Base-by-base conservation (phyloP, 2,888 invertebrate genomes). In the Ferrisia virgata region DNA sequence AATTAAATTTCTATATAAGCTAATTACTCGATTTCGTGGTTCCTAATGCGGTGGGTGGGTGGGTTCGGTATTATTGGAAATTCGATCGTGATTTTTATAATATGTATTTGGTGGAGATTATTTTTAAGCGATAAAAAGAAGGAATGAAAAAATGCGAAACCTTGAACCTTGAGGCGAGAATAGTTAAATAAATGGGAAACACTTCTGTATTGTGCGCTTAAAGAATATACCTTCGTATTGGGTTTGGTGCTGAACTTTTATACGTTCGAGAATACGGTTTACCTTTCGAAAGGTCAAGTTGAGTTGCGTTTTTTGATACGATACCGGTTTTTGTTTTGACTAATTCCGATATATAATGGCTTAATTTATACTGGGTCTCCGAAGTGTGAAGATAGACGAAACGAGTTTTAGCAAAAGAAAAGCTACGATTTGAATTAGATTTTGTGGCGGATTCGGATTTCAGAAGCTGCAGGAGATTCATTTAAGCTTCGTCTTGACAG, bases 1-100 rank as follows among this genome's bases (percentile, higher is more conserved):
- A 64, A 64, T 64, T 64, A 64, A 64, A 28, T 64, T 28, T 64
- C 58, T 64, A n/a, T n/a, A n/a, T n/a, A 47, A 64, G 58, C 58
- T 64, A 64, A 64, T 47, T 64, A 64, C 28, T 64, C 25, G 58
- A 64, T 64, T 64, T 64, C 58, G 58, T 64, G 58, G 58, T 64
- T 28, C 28, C 28, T 64, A 64, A 64, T 47, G 47, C 47, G 31
- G 64, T 33, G 72, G 72, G 72, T 18, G 18, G 31, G 64, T 33
- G 72, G 72, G 72, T 18, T 72, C n/a, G 33, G 33, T n/a, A 33
- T 33, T 72, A 18, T 33, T 33, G 33, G 33, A 72, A 64, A 28
- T 64, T 64, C 33, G 33, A 72, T 72, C 72, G 72, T 72, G 72
- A 72, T 72, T 72, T n/a, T n/a, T 33, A 33, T 64, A 28, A 28